Evolutionary conservation across 2,888 invertebrate species (phyloP).

Genomic region (Phragmatobia fuliginosa): DNA sequence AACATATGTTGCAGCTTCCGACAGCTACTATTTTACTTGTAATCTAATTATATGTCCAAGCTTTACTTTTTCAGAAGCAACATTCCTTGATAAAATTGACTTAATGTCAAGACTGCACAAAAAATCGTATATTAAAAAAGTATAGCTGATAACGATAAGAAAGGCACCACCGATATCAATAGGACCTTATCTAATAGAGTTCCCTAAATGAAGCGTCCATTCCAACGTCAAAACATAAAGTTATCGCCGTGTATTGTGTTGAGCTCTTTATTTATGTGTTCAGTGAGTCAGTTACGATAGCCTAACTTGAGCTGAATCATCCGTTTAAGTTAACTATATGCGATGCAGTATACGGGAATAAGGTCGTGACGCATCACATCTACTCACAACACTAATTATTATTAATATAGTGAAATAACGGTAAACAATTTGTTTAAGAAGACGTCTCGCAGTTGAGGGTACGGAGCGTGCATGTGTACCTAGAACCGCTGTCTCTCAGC

Average conservation of each 20-base stretch:
- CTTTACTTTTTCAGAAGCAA: background rate
- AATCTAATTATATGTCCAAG: constrained; percentile 5
- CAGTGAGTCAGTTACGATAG: constrained; percentile 74
- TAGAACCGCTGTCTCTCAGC: constrained; percentile 40
- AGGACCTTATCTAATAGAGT: constrained; percentile 16
- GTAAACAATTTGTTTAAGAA: constrained; percentile 35
- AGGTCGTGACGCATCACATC: constrained; percentile 73
- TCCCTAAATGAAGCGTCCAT: constrained; percentile 27
- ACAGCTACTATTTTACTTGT: constrained; percentile 33
- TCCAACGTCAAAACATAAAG: constrained; percentile 13
- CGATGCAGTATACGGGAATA: constrained; percentile 66
- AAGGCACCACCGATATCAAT: background rate
- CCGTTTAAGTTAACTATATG: constrained; percentile 60
- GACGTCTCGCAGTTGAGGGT: constrained; percentile 21
- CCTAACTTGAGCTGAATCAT: constrained; percentile 74
- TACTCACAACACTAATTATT: constrained; percentile 61
- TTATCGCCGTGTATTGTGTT: constrained; percentile 28
- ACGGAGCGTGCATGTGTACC: constrained; percentile 28
- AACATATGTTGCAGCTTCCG: constrained; percentile 68
- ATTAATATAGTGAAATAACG: constrained; percentile 53
- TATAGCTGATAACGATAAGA: background rate
- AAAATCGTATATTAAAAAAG: background rate
- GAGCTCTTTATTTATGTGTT: constrained; percentile 35
- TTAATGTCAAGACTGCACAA: background rate
- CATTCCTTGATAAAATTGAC: background rate